These are phyloP conservation scores for Carduelis carduelis DNA, from an alignment of 2,797 vertebrate genomes.

Conservation along the genomic window DNA sequence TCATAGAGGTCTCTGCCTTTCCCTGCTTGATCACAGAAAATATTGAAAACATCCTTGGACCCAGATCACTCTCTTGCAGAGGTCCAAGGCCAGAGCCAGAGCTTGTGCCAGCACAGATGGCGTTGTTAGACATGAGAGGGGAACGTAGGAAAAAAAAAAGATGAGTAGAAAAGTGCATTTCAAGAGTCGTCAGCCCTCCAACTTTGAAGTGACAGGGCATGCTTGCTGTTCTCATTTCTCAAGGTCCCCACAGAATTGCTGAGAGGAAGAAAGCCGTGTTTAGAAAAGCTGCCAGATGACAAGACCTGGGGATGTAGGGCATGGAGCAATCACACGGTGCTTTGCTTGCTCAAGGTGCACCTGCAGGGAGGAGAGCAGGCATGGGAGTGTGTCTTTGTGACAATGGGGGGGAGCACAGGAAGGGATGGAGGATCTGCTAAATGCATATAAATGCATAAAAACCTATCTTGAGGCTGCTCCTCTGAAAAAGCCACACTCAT, in stretches of 20 bases:
- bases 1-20: neutral
- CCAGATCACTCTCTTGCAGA: neutral
- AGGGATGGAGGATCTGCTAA: neutral
- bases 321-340: neutral
- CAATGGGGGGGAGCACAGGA: neutral
- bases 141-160: neutral
- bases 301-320: constrained; percentile 51
- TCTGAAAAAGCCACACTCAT: neutral
- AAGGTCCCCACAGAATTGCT: constrained; percentile 48
- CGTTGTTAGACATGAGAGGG: neutral
- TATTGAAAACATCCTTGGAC: neutral
- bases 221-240: constrained; percentile 37
- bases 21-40: neutral
- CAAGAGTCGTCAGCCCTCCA: constrained; percentile 1
- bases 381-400: neutral
- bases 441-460: neutral
- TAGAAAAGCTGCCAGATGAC: constrained; percentile 48
- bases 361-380: neutral
- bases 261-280: constrained; percentile 26
- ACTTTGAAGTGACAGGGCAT: constrained; percentile 54
- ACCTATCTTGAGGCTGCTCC: neutral
- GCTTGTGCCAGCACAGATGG: constrained; percentile 24
- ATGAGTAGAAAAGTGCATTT: constrained; percentile 22
- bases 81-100: neutral
- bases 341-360: constrained; percentile 2